Evolutionary conservation across 2,888 invertebrate genomes (phyloP).

Genomic region (Lysandra coridon): DNA sequence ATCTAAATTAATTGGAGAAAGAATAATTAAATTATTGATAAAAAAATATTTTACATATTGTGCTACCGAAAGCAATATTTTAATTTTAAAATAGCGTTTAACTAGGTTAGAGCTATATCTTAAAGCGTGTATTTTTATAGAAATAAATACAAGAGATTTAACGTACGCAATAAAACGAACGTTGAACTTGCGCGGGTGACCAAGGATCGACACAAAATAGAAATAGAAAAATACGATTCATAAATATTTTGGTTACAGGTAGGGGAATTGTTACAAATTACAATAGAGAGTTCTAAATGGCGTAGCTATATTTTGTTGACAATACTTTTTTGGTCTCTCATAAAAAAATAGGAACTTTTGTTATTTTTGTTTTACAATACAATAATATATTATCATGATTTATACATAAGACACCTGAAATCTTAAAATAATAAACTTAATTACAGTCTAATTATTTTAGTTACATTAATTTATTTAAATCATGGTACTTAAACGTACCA

Average conservation of each 20-base stretch:
- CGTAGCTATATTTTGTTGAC: not conserved
- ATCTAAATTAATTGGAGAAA: not conserved
- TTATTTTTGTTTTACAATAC: not conserved
- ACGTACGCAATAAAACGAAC: conserved; percentile 14
- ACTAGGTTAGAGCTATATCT: not conserved
- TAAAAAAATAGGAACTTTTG: not conserved
- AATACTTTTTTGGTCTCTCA: not conserved
- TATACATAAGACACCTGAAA: not conserved
- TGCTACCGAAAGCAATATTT: not conserved
- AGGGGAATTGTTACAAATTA: not conserved
- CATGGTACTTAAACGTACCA: not conserved
- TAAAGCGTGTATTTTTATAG: not conserved
- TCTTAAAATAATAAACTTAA: not conserved
- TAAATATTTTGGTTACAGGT: not conserved
- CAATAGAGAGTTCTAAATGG: not conserved
- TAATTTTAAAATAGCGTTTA: not conserved
- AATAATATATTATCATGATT: not conserved
- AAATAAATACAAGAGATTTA: not conserved
- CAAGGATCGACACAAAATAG: conserved; percentile 11
- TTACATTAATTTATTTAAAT: not conserved
- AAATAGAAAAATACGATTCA: conserved; percentile 16
- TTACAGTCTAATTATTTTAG: not conserved
- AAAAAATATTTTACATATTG: not conserved
- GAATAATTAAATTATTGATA: not conserved
- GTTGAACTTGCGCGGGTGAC: conserved; percentile 17